These are phyloP conservation scores for Podiceps cristatus DNA, from an alignment of 2,113 vertebrate species.

Conservation along the genomic window DNA sequence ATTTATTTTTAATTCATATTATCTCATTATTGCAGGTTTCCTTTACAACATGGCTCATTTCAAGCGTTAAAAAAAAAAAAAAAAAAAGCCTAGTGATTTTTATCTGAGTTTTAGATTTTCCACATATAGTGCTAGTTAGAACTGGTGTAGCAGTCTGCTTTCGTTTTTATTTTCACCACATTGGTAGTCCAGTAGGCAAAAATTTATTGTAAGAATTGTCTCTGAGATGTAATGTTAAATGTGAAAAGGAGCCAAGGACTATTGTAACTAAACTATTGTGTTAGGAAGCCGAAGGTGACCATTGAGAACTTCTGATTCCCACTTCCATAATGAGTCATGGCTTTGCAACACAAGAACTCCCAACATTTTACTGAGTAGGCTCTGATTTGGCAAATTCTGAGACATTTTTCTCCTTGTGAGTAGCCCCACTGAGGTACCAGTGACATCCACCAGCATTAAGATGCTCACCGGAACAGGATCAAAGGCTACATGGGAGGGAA, in stretches of 20 bases:
- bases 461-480: background rate
- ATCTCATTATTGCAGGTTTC: conserved; percentile 82
- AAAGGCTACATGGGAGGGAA: background rate
- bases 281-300: background rate
- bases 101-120: conserved; percentile 79
- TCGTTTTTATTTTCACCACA: conserved; percentile 68
- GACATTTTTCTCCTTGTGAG: background rate
- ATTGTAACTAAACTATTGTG: background rate
- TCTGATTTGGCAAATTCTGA: background rate
- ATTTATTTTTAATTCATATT: conserved; percentile 83
- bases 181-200: conserved; percentile 41
- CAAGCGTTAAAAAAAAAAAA: conserved; percentile 66
- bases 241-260: background rate
- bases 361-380: background rate
- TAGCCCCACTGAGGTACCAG: background rate
- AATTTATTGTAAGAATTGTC: conserved; percentile 39
- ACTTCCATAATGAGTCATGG: background rate
- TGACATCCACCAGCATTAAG: background rate
- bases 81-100: conserved; percentile 74
- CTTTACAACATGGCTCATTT: conserved; percentile 78
- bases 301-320: background rate
- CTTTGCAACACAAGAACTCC: background rate
- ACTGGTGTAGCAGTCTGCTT: conserved; percentile 51
- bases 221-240: conserved; percentile 48
- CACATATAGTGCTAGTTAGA: conserved; percentile 57